A percentile compares a stretch with the other conserved stretches of the same genome.
These are phyloP conservation scores for Masticophis lateralis DNA, from an alignment of 2,797 vertebrate species.

Conservation along the genomic window DNA sequence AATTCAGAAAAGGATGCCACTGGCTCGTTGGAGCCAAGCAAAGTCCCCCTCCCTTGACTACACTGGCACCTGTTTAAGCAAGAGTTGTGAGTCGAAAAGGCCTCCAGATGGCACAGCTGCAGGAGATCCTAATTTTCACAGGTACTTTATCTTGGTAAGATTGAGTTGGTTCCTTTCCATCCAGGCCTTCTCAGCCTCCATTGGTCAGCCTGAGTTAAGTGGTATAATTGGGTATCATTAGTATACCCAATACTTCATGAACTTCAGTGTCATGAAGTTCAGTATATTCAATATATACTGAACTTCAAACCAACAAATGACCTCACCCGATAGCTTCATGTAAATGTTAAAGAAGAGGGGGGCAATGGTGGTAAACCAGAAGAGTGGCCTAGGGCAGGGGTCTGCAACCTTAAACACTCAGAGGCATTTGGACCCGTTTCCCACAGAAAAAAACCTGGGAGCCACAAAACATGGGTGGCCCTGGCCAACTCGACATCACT, in stretches of 20 bases:
- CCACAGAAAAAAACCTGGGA: no score
- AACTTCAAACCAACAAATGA: background rate
- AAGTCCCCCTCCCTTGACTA: background rate
- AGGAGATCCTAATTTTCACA: background rate
- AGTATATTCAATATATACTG: no score
- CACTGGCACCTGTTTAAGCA: background rate
- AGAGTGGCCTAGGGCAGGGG: background rate
- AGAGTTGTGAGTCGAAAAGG: background rate
- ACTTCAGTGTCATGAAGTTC: no score
- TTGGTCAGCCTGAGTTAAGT: no score
- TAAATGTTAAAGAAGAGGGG: background rate
- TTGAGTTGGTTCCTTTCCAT: background rate
- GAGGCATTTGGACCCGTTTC: no score
- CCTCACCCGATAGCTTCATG: background rate
- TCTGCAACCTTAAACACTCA: no score
- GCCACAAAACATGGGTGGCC: no score
- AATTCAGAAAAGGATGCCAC: background rate
- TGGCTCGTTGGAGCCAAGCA: background rate
- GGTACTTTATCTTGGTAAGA: background rate
- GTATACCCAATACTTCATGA: no score
- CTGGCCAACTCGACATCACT: no score
- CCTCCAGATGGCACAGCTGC: background rate
- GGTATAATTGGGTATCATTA: background rate
- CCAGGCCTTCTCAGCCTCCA: background rate
- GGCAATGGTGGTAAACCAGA: background rate